These are phyloP conservation scores for Silurus meridionalis DNA, from an alignment of 2,113 vertebrate genomes.

Conservation along the genomic window DNA sequence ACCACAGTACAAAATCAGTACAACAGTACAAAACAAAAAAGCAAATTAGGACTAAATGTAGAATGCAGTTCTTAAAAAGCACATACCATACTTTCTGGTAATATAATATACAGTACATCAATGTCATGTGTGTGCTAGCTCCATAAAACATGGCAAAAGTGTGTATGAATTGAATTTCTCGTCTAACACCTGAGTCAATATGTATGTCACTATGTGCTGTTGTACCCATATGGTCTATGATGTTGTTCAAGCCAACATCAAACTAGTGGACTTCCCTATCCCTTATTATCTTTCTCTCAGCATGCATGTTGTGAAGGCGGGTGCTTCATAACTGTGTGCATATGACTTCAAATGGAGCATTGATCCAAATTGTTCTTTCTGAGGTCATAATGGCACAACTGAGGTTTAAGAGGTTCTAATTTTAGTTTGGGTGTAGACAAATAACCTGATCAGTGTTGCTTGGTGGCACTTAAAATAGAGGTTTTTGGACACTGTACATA, in stretches of 20 bases:
- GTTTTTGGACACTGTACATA: too few species aligned
- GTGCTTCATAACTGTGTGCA: background rate
- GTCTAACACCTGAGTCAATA: background rate
- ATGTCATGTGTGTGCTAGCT: background rate
- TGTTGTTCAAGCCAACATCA: background rate
- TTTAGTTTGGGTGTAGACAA: background rate
- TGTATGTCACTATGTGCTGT: background rate
- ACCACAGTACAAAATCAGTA: too few species aligned
- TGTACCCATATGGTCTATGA: background rate
- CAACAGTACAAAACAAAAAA: too few species aligned
- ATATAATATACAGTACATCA: too few species aligned
- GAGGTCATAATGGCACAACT: background rate
- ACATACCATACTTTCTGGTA: too few species aligned
- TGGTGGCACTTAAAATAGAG: background rate
- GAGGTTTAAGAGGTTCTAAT: background rate
- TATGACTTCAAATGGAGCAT: background rate
- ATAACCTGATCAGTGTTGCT: too few species aligned
- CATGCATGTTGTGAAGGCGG: background rate
- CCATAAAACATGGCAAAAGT: background rate
- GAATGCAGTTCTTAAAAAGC: too few species aligned
- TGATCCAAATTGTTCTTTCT: background rate
- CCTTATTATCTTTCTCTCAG: background rate
- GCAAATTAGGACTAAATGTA: too few species aligned
- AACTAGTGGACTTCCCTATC: background rate
- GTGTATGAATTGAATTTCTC: background rate